Conservation (phyloP, 2,113 vertebrate species). For the Sula dactylatra region DNA sequence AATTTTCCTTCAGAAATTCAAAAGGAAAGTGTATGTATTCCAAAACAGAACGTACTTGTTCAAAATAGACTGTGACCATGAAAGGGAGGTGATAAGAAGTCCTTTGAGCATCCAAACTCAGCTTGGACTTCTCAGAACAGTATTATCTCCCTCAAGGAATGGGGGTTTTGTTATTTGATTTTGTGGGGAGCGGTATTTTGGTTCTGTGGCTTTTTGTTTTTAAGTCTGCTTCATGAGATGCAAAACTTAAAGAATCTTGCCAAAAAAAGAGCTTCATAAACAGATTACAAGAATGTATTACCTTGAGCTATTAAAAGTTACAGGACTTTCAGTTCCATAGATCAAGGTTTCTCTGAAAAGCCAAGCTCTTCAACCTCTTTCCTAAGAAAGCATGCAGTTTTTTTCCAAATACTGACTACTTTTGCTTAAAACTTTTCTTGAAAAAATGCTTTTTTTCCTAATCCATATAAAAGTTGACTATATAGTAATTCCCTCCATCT, state of each 20-base stretch:
- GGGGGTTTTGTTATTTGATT: fast-evolving
- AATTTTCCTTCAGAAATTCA: not conserved
- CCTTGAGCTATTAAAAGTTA: not conserved
- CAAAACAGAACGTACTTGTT: not conserved
- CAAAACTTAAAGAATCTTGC: not conserved
- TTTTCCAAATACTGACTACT: not conserved
- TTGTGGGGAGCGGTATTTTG: not conserved
- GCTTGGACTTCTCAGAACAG: not conserved
- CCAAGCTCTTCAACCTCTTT: not conserved
- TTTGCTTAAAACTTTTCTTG: not conserved
- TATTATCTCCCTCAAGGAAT: not conserved
- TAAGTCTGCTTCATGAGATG: not conserved
- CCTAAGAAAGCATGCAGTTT: not conserved
- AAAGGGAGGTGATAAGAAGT: not conserved
- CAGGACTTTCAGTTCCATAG: not conserved
- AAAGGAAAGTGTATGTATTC: not conserved
- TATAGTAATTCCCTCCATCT: not conserved
- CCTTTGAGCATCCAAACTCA: not conserved
- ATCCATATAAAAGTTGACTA: not conserved
- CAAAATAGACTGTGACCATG: not conserved
- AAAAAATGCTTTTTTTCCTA: not conserved
- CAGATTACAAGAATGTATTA: not conserved
- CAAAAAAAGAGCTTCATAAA: not conserved
- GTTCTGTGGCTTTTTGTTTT: not conserved
- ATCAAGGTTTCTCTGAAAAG: not conserved